Evolutionary conservation across 2,113 vertebrate species (phyloP).

Genomic region (Zootoca vivipara): DNA sequence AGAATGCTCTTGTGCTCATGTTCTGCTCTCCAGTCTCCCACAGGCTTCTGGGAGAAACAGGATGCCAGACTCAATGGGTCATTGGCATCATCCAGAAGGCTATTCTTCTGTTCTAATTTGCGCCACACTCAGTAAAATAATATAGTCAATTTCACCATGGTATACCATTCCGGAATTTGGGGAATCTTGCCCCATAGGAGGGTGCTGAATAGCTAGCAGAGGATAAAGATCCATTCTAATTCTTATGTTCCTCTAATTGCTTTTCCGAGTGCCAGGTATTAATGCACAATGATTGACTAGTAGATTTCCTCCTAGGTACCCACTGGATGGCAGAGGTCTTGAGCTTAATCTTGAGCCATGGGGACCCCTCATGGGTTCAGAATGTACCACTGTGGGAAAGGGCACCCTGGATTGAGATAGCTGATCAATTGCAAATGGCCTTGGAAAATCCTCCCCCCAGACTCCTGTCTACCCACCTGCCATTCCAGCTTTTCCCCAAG

Average conservation of each 20-base stretch:
- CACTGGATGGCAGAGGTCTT: background rate
- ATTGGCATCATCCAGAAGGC: too few relatives aligned
- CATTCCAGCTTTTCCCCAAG: background rate
- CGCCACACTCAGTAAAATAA: too few relatives aligned
- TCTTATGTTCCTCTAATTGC: background rate
- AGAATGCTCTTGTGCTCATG: too few relatives aligned
- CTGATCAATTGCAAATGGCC: background rate
- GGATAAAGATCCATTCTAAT: background rate
- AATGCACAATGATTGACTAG: background rate
- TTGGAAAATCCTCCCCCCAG: background rate
- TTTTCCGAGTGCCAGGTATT: background rate
- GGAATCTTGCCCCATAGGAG: background rate
- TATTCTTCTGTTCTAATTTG: too few relatives aligned
- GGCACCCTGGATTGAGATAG: background rate
- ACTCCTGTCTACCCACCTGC: background rate
- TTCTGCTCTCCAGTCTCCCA: too few relatives aligned
- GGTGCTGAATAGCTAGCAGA: background rate
- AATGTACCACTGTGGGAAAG: background rate
- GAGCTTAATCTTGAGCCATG: background rate
- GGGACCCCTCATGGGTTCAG: background rate
- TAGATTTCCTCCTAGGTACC: background rate
- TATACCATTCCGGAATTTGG: too few relatives aligned
- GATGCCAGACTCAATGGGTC: too few relatives aligned
- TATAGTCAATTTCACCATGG: too few relatives aligned
- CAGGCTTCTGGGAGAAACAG: too few relatives aligned